These are phyloP conservation scores for Myotis pilosus DNA, from an alignment of 2,797 vertebrate species.

Conservation along the genomic window DNA sequence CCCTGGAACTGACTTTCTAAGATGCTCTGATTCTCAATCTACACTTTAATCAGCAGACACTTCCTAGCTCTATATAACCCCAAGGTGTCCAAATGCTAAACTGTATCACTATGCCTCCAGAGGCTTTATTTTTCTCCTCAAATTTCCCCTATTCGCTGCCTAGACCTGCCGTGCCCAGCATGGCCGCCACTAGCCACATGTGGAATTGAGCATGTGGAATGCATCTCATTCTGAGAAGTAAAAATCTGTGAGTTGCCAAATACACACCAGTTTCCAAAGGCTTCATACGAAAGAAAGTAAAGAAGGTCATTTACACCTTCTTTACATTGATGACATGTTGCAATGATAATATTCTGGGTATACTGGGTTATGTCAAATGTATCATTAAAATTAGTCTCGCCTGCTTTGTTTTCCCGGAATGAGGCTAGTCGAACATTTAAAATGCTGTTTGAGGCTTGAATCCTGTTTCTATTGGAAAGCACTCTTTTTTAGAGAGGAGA, in stretches of 20 bases:
- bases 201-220: neutral
- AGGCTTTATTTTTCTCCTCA: neutral
- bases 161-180: accelerated
- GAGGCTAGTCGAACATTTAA: neutral
- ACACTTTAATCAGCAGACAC: neutral
- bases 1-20: neutral
- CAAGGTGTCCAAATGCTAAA: neutral
- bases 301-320: too few relatives aligned
- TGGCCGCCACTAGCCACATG: neutral
- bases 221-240: neutral
- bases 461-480: neutral
- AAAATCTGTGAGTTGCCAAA: neutral
- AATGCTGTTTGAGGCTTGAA: neutral
- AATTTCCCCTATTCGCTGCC: neutral
- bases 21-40: neutral
- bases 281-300: accelerated
- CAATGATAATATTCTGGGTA: neutral
- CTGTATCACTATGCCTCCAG: neutral
- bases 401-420: neutral
- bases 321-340: too few relatives aligned
- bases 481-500: neutral
- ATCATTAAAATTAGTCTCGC: neutral
- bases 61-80: neutral
- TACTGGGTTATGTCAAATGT: neutral
- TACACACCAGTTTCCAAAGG: neutral